These are phyloP conservation scores for Euproctis similis DNA, from an alignment of 2,888 invertebrate species.

Conservation along the genomic window DNA sequence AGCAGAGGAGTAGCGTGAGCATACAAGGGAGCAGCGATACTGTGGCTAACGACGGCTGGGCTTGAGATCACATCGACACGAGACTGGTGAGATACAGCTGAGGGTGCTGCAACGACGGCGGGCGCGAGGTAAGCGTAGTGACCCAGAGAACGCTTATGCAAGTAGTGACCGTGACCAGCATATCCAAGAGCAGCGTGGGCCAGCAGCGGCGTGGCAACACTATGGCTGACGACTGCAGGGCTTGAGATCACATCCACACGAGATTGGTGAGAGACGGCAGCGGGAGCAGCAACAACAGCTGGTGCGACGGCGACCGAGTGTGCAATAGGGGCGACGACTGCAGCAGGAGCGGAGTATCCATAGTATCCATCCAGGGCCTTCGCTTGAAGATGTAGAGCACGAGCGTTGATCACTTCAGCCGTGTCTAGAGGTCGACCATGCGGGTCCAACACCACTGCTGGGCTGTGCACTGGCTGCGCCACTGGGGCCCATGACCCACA, in stretches of 20 bases:
- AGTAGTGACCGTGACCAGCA: constrained; percentile 35
- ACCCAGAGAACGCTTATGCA: constrained; percentile 45
- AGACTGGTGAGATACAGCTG: constrained; percentile 42
- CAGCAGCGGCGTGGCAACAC: constrained; percentile 10
- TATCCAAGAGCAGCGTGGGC: constrained; percentile 24
- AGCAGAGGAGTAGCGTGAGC: constrained; percentile 9
- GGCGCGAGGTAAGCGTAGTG: constrained; percentile 17
- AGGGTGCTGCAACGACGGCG: constrained; percentile 28
- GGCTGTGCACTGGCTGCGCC: constrained; percentile 64
- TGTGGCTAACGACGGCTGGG: constrained; percentile 31
- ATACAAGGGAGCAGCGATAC: constrained; percentile 16
- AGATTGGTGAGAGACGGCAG: constrained; percentile 53
- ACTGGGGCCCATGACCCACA: constrained; percentile 68
- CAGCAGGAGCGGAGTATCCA: constrained; percentile 11
- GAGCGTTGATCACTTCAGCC: constrained; percentile 66
- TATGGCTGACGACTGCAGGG: constrained; percentile 36
- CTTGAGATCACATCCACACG: constrained; percentile 45
- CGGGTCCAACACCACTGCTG: constrained; percentile 63
- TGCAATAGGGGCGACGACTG: constrained; percentile 29
- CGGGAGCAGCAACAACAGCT: constrained; percentile 26
- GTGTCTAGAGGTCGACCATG: constrained; percentile 69
- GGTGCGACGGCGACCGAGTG: constrained; percentile 12
- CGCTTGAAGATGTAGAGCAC: constrained; percentile 65
- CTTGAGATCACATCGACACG: constrained; percentile 40
- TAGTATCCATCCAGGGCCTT: constrained; percentile 58